These are phyloP conservation scores for Perca fluviatilis DNA, from an alignment of 2,113 vertebrate genomes.

Conservation along the genomic window DNA sequence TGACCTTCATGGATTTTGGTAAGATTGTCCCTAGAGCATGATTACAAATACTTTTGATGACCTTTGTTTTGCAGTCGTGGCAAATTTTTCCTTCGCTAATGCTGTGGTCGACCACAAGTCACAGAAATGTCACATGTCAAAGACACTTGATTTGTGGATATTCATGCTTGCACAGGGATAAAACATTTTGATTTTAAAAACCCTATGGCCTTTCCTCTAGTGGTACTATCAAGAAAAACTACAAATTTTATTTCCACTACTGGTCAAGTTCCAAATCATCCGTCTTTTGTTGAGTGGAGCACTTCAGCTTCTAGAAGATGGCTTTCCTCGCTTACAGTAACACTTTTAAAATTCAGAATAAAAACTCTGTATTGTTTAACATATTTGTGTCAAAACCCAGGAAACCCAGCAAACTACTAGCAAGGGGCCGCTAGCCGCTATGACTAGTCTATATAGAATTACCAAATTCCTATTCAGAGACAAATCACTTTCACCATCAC, in stretches of 20 bases:
- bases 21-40: not conserved
- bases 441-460: not conserved
- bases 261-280: not conserved
- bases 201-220: not conserved
- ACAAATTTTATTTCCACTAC: not conserved
- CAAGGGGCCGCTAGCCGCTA: not conserved
- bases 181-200: not conserved
- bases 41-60: not conserved
- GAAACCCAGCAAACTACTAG: not conserved
- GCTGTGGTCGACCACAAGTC: not conserved
- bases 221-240: not conserved
- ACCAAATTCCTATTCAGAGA: slow-evolving; percentile 7
- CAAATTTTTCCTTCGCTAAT: no score
- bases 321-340: not conserved
- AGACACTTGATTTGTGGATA: not conserved
- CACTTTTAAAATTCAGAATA: not conserved
- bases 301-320: not conserved
- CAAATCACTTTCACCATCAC: slow-evolving; percentile 14
- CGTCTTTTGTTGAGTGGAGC: not conserved
- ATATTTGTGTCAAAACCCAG: not conserved
- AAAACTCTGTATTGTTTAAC: not conserved
- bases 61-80: not conserved
- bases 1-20: not conserved
- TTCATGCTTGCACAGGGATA: not conserved
- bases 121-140: not conserved